phyloP scores from a whole-genome alignment of 2,113 vertebrate species.

The Indri indri region DNA sequence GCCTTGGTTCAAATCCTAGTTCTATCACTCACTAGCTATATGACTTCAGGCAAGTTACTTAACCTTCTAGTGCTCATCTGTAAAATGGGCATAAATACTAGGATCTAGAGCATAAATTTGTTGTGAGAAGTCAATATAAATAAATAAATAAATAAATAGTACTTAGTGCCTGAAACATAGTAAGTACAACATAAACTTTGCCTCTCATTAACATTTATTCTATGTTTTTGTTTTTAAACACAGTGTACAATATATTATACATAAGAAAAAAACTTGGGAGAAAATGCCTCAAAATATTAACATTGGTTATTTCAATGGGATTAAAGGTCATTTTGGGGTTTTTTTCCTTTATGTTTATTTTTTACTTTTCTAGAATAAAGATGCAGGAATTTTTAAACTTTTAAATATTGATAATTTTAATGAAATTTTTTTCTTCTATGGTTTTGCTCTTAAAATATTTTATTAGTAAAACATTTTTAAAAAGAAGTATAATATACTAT shows the following conservation, averaged over 20 bases:
- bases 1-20: not conserved
- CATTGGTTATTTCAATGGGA: not conserved
- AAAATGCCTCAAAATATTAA: not conserved
- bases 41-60: not conserved
- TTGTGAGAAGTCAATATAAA: not conserved
- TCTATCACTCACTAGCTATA: not conserved
- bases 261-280: not conserved
- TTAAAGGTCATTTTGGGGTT: not conserved
- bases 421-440: not conserved
- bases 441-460: conserved; percentile 10
- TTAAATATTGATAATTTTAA: not conserved
- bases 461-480: not conserved
- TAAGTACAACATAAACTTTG: not conserved
- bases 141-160: not conserved
- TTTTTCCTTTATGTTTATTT: not conserved
- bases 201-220: not conserved
- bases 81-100: not conserved
- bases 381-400: not conserved
- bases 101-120: not conserved
- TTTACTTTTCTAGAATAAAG: not conserved
- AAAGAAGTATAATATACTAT: not conserved
- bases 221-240: not conserved
- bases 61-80: not conserved
- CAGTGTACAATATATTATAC: not conserved
- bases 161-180: not conserved